phyloP scores from a whole-genome alignment of 2,888 invertebrate species.

The Laspeyria flexula region DNA sequence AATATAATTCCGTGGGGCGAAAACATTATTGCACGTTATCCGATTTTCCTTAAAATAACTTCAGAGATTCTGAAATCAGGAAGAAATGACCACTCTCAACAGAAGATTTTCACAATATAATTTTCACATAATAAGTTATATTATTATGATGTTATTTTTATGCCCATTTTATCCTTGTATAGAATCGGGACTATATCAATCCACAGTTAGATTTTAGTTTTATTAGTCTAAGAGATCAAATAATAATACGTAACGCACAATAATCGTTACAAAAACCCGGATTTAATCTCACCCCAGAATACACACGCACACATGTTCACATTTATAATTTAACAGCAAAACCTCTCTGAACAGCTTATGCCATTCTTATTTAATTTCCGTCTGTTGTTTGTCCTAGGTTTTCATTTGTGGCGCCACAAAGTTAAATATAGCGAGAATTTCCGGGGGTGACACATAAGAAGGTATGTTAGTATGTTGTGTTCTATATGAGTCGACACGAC shows the following conservation, averaged over 20 bases:
- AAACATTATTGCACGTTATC: constrained; percentile 6
- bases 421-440: constrained; percentile 51
- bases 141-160: too few species aligned
- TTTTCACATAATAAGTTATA: too few species aligned
- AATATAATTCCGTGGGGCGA: constrained; percentile 26
- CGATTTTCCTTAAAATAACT: constrained; percentile 2
- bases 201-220: too few species aligned
- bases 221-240: too few species aligned
- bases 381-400: constrained; percentile 51
- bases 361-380: constrained; percentile 62
- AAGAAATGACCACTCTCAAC: not conserved
- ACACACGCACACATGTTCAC: not conserved
- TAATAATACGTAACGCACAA: too few species aligned
- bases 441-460: constrained; percentile 51
- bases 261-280: not conserved
- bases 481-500: constrained; percentile 65
- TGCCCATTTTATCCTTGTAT: too few species aligned
- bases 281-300: not conserved
- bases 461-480: constrained; percentile 46
- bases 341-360: constrained; percentile 27
- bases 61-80: not conserved
- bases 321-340: constrained; percentile 15
- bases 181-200: too few species aligned
- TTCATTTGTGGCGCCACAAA: constrained; percentile 43
- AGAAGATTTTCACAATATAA: not conserved